Base-by-base conservation (phyloP, 2,888 invertebrate genomes). In the Monoplex corrugatus region DNA sequence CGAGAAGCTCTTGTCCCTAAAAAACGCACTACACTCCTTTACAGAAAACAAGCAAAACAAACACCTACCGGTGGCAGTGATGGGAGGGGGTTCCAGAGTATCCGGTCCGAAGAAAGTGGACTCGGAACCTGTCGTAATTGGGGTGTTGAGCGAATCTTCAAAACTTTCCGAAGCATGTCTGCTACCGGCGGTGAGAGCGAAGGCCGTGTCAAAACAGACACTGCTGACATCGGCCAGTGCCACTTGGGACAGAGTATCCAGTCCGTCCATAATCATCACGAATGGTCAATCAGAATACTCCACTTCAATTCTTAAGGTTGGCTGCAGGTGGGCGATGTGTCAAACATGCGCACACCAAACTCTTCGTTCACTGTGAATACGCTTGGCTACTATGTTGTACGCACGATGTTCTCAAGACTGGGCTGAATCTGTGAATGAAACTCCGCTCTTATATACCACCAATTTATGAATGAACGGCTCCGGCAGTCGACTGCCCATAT, bases 101-200 rank as follows among this genome's bases (percentile, higher is more conserved):
- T 96, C 96, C 89, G 95, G 93, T 90, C 98, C 98, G 97, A 98
- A 98, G 97, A 99, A 99, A 91, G 95, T 98, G 95, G 98, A 97
- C 97, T 98, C 98, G 95, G 97, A 97, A 95, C 98, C 98, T 90
- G 98, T 98, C 95, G 98, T 98, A 94, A 98, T 98, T 91, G 99
- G 99, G 91, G 99, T 99, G 97, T 99, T 98, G 96, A 99, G 97
- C 96, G 98, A 98, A 86, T 86, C 68, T 38, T 86, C 86, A 78
- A 85, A 68, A 32, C 68, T 86, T 16, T 86, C 88, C 43, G 88
- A 83, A 35, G 45, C 88, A 88, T 88, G 88, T 82, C 88, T 82
- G 44, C 68, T 38, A 93, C 88, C 72, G 68, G 63, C 83, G 57
- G 68, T 44, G 68, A 50, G 38, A 32, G 82, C n/a, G 8, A 82